Percentiles rank a stretch among this genome's conserved stretches.
Conservation (phyloP, 2,113 vertebrate species). For the Corapipo altera region DNA sequence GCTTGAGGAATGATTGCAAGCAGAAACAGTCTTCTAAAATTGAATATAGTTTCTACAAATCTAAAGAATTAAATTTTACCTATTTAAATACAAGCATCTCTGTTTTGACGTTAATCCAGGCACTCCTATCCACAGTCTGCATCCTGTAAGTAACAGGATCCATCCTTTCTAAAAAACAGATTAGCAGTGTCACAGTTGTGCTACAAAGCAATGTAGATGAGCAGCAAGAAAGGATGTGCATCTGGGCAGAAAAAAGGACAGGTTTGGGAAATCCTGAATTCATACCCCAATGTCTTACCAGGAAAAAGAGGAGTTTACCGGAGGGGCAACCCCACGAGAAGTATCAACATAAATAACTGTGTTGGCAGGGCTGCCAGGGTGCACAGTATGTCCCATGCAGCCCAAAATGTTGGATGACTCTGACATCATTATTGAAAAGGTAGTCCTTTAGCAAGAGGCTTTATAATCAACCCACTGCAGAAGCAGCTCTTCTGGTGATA, state of each 20-base stretch:
- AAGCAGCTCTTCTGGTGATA: not conserved
- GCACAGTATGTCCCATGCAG: fast-evolving
- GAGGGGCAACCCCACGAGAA: not conserved
- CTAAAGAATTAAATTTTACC: not conserved
- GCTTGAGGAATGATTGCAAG: not conserved
- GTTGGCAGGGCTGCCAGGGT: fast-evolving
- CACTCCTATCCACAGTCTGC: not conserved
- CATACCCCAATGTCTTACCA: fast-evolving
- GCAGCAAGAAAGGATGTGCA: fast-evolving
- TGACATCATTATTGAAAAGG: not conserved
- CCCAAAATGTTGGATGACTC: not conserved
- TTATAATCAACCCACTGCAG: not conserved
- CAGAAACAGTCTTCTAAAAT: not conserved
- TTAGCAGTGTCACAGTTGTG: not conserved
- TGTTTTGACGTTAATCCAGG: not conserved
- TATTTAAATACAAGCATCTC: not conserved
- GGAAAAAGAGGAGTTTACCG: not conserved
- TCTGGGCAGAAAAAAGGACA: not conserved
- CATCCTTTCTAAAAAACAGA: not conserved
- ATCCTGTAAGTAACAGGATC: not conserved
- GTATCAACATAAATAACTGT: not conserved
- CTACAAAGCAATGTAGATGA: not conserved
- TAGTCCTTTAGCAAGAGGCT: not conserved
- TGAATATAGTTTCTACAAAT: not conserved
- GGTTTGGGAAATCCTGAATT: not conserved